Conservation (phyloP, 2,797 vertebrate species). For the Mormyrops boulengeri region DNA sequence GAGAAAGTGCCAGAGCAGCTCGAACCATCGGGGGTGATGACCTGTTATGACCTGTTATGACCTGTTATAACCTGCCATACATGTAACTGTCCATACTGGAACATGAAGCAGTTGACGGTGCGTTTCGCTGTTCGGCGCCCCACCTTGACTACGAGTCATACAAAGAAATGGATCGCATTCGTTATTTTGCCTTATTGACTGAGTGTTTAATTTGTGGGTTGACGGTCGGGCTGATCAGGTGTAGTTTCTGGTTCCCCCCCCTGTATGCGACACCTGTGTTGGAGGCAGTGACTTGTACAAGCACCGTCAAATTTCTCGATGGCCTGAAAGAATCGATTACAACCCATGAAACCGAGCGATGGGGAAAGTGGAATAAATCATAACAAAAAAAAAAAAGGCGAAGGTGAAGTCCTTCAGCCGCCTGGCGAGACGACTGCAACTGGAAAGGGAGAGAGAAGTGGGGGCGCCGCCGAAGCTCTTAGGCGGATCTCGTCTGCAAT, state of each 20-base stretch:
- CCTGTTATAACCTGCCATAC: neutral
- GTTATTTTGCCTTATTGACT: neutral
- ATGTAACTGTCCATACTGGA: neutral
- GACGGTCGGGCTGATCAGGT: neutral
- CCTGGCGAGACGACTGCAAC: slow-evolving; percentile 31
- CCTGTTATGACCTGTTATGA: too few species aligned
- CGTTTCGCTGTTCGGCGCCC: neutral
- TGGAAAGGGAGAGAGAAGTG: slow-evolving; percentile 23
- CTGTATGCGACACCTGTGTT: slow-evolving; percentile 49
- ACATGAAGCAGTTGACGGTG: neutral
- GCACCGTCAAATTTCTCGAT: slow-evolving; percentile 60
- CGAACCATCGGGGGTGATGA: neutral
- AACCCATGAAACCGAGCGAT: neutral
- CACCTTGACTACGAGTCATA: neutral
- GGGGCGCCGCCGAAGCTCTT: slow-evolving; percentile 47
- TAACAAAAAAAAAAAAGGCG: slow-evolving; percentile 31
- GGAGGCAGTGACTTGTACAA: slow-evolving; percentile 62
- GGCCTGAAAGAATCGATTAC: slow-evolving; percentile 22
- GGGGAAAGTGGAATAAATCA: slow-evolving; percentile 23
- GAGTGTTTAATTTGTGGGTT: neutral
- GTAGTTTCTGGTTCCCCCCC: neutral
- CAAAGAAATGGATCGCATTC: neutral
- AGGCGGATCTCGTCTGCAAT: slow-evolving; percentile 47
- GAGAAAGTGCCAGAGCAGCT: neutral
- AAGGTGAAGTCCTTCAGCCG: slow-evolving; percentile 39